Conservation (phyloP, 2,113 vertebrate species). For the Sceloporus tristichus region DNA sequence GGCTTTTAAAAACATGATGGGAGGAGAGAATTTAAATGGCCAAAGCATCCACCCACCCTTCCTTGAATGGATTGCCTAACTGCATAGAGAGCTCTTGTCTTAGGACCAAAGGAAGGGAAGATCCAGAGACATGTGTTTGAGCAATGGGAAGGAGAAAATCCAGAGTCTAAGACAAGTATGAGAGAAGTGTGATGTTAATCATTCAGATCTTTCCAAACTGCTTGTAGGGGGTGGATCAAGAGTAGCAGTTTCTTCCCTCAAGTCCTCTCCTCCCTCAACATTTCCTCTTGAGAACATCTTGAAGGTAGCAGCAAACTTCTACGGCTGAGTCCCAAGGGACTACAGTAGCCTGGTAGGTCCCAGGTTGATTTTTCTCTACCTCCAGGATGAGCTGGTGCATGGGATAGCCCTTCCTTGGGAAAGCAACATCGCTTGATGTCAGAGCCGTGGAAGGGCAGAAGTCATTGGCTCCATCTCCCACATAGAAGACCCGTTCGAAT, state of each 20-base stretch:
- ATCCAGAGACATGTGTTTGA: not conserved
- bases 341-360: constrained; percentile 85
- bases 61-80: constrained; percentile 1
- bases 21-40: not conserved
- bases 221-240: accelerated
- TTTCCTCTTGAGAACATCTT: constrained; percentile 80
- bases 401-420: constrained; percentile 90
- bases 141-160: not conserved
- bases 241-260: not conserved
- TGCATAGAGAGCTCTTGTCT: constrained; percentile 42
- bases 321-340: constrained; percentile 89
- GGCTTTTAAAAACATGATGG: accelerated
- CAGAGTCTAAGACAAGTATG: not conserved
- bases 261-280: constrained; percentile 57
- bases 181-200: not conserved
- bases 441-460: constrained; percentile 89
- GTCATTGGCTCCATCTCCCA: constrained; percentile 96
- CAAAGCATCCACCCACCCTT: not conserved
- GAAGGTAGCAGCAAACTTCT: constrained; percentile 86
- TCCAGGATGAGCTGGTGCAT: constrained; percentile 92
- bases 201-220: not conserved
- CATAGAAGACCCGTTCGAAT: constrained; percentile 90
- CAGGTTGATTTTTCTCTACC: constrained; percentile 83
- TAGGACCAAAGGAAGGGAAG: not conserved
- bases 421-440: constrained; percentile 84